Evolutionary conservation across 2,888 invertebrate species (phyloP).

Genomic region (Andrena trimmerana): DNA sequence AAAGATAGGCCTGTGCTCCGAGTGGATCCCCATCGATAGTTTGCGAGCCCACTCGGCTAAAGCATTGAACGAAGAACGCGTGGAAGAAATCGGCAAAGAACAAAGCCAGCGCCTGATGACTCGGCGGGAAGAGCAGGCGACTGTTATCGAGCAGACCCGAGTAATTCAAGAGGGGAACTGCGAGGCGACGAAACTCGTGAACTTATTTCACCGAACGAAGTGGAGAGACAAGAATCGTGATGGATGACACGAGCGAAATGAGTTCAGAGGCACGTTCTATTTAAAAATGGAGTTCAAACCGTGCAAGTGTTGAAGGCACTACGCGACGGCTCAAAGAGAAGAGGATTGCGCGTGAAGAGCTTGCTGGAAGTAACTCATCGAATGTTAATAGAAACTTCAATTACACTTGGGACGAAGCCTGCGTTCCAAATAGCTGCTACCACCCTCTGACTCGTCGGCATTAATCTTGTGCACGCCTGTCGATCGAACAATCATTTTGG

Average conservation of each 20-base stretch:
- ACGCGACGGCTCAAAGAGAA: not conserved
- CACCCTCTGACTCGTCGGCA: not conserved
- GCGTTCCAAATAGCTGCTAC: conserved; percentile 1
- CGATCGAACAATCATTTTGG: conserved; percentile 6
- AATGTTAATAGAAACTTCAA: conserved; percentile 7
- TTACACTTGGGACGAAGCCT: not conserved
- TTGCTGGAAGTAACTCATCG: conserved; percentile 4
- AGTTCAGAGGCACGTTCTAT: not conserved
- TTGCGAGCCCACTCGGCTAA: not conserved
- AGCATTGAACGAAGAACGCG: not conserved
- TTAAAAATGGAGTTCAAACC: not conserved
- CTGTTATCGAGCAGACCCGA: not conserved
- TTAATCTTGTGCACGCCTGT: not conserved
- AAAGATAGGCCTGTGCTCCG: conserved; percentile 42
- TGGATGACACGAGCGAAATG: not conserved
- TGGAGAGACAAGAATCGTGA: conserved; percentile 1
- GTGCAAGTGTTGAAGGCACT: not conserved
- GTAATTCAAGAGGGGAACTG: conserved; percentile 4
- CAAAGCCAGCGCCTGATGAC: not conserved
- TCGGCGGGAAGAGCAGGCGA: conserved; percentile 3
- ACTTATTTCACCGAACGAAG: not conserved
- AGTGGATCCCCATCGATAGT: conserved; percentile 7
- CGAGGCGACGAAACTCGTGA: not conserved
- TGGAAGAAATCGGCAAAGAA: conserved; percentile 15
- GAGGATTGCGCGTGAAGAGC: not conserved